phyloP scores from a whole-genome alignment of 2,888 invertebrate species.

The Chorisops tibialis region DNA sequence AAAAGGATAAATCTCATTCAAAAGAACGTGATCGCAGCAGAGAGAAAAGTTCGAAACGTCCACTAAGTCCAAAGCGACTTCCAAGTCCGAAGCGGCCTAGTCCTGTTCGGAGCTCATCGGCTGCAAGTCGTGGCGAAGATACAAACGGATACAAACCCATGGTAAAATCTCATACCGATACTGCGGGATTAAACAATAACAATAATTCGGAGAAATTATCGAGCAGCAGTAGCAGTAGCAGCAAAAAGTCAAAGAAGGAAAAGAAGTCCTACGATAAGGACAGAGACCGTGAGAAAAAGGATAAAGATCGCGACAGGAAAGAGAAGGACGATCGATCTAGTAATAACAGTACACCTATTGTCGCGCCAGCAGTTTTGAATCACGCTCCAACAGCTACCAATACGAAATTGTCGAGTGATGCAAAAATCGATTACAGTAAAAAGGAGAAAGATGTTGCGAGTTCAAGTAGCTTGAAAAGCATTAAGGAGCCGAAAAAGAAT shows the following conservation, averaged over 20 bases:
- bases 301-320: constrained; percentile 52
- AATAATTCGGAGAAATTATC: constrained; percentile 40
- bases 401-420: constrained; percentile 35
- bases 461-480: constrained; percentile 10
- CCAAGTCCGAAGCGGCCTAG: constrained; percentile 33
- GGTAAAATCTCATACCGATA: constrained; percentile 31
- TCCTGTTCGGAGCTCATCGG: constrained; percentile 46
- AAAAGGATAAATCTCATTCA: constrained; percentile 56
- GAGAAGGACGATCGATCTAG: constrained; percentile 37
- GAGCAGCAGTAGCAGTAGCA: constrained; percentile 35
- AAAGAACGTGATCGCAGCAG: constrained; percentile 57
- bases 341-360: constrained; percentile 12
- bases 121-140: constrained; percentile 34
- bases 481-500: constrained; percentile 25
- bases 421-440: constrained; percentile 8
- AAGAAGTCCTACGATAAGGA: constrained; percentile 63
- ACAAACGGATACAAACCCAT: constrained; percentile 37
- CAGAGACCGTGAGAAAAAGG: constrained; percentile 59
- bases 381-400: constrained; percentile 36
- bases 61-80: constrained; percentile 44
- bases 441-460: constrained; percentile 4
- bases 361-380: neutral
- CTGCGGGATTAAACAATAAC: constrained; percentile 10
- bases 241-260: constrained; percentile 56
- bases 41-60: constrained; percentile 54